Base-by-base conservation (phyloP, 2,113 vertebrate genomes). In the Upupa epops region DNA sequence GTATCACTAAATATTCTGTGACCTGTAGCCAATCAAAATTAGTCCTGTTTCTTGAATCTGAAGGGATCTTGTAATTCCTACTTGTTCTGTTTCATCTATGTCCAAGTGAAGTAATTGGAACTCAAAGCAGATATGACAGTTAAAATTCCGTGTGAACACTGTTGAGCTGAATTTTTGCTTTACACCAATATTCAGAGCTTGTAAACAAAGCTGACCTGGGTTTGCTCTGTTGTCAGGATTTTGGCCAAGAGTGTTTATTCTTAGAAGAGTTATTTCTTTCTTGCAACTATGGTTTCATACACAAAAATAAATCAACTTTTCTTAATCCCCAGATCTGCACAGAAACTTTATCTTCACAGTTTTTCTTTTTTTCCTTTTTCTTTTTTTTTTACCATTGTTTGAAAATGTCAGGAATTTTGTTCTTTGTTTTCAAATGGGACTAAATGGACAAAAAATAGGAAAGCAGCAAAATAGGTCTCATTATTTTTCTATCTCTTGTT, bases 1-100 rank as follows among this genome's bases (percentile, higher is more conserved):
- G 36, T 76, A 55, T 60, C 32, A 65, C 76, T 88, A 75, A 81
- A 69, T 89, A 93, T 84, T 84, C 89, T 42, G 65, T 31, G 73
- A 79, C 42, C 55, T 31, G 48, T 9, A 82, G 46, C 32, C 46
- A 90, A 86, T 83, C 25, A 92, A 86, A 91, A 90, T 92, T 75
- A 84, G 26, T 9, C 29, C 24, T 79, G 40, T 78, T 94, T 92
- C 58, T 83, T 82, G 73, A 75, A 84, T 83, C 55, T 79, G 77
- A 83, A 81, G 45, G 20, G 29, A 55, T 82, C 36, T 34, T 54
- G 29, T 82, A 13, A 31, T 61, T 82, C 28, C 21, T 55, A 28
- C 26, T 73, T 82, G 13, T 77, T 83, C 45, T 58, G 15, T 29
- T 82, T 78, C 37, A 79, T 69, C 90, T 52, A 8, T 22, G 5